Conservation (phyloP, 2,888 invertebrate genomes). For the Drosophila silvestris region DNA sequence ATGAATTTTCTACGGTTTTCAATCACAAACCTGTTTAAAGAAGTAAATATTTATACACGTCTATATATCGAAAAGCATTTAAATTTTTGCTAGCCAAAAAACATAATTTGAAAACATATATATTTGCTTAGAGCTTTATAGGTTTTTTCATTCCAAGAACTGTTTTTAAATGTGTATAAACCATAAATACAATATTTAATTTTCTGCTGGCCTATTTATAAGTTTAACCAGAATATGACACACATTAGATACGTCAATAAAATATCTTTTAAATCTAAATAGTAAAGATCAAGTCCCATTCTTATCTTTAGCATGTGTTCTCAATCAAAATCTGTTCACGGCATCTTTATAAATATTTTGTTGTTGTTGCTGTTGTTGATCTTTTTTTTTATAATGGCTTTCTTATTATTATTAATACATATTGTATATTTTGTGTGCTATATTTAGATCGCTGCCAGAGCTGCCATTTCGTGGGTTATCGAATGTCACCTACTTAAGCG, state of each 20-base stretch:
- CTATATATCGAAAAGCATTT: neutral
- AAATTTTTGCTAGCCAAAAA: neutral
- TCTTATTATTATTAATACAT: slow-evolving; percentile 13
- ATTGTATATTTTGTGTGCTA: slow-evolving; percentile 42
- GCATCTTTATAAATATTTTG: neutral
- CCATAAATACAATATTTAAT: neutral
- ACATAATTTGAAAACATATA: neutral
- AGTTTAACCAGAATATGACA: neutral
- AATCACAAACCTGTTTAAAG: neutral
- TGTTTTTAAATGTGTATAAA: neutral
- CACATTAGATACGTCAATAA: neutral
- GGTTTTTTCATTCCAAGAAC: neutral
- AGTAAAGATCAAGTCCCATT: neutral
- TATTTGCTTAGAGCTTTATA: neutral
- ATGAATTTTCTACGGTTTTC: neutral
- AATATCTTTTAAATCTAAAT: neutral
- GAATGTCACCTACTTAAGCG: slow-evolving; percentile 90
- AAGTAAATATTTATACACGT: neutral
- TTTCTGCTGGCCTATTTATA: neutral
- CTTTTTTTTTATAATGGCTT: neutral
- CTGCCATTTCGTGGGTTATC: slow-evolving; percentile 91
- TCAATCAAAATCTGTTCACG: neutral
- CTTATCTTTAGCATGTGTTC: neutral
- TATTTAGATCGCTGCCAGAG: slow-evolving; percentile 89
- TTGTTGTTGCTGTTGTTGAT: slow-evolving; percentile 33